A percentile compares a stretch with the other conserved stretches of the same genome.
Evolutionary conservation across 1,140 invertebrate genomes (phyloP).

Genomic region (Ostrea edulis): DNA sequence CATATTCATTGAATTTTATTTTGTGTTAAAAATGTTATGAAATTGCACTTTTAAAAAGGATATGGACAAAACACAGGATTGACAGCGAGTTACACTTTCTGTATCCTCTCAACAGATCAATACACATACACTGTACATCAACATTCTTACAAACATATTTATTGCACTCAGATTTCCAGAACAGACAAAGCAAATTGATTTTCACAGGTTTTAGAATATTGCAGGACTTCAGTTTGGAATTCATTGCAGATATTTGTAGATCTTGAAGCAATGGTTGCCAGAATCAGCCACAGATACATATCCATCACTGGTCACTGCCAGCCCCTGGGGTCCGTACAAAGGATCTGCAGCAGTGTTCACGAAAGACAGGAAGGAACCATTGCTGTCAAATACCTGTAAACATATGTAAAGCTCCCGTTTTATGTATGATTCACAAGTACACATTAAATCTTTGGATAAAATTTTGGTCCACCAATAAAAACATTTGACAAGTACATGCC

Average conservation of each 20-base stretch:
- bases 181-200: too few species aligned
- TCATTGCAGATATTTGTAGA: conserved; percentile 81
- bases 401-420: not conserved
- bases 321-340: conserved; percentile 83
- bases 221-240: not conserved
- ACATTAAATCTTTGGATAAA: not conserved
- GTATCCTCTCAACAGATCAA: too few species aligned
- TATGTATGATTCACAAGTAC: conserved; percentile 11
- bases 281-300: conserved; percentile 83
- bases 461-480: not conserved
- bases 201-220: not conserved
- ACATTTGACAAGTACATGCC: not conserved
- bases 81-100: too few species aligned
- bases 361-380: conserved; percentile 82
- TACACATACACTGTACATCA: too few species aligned
- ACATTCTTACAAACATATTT: not conserved
- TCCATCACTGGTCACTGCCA: conserved; percentile 80
- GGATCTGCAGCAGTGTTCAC: conserved; percentile 82
- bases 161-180: conserved; percentile 4
- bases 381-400: conserved; percentile 82
- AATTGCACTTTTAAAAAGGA: too few species aligned
- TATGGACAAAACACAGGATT: too few species aligned
- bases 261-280: conserved; percentile 83
- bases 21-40: too few species aligned
- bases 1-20: too few species aligned